Conservation (phyloP, 2,113 vertebrate species). For the Bubo bubo region DNA sequence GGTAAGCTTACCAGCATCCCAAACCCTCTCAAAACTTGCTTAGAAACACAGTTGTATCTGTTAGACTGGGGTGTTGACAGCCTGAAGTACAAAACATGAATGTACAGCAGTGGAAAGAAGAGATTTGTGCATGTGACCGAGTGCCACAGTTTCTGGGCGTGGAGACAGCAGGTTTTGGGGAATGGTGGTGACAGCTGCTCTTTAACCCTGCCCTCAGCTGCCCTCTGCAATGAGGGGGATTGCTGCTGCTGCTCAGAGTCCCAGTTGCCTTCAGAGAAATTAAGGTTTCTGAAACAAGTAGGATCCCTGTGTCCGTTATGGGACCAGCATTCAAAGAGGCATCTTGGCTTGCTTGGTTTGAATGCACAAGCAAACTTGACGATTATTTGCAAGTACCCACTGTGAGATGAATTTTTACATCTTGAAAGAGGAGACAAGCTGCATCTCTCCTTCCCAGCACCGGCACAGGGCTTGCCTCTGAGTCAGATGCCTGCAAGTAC, state of each 20-base stretch:
- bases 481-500: neutral
- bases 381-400: neutral
- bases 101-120: neutral
- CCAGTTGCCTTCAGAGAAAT: neutral
- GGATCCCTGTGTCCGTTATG: neutral
- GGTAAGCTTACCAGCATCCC: neutral
- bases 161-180: neutral
- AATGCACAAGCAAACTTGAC: neutral
- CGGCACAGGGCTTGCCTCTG: rapidly evolving
- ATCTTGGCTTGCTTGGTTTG: neutral
- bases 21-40: neutral
- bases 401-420: neutral
- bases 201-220: neutral
- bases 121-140: rapidly evolving
- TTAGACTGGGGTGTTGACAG: neutral
- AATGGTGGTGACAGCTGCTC: neutral
- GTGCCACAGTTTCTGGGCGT: neutral
- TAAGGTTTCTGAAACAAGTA: neutral
- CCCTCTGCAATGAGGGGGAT: neutral
- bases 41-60: neutral
- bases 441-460: neutral
- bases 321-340: neutral
- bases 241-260: neutral
- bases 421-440: neutral
- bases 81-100: too few relatives aligned